Percentiles rank a stretch among this genome's conserved stretches.
Conservation (phyloP, 2,113 vertebrate species). For the Hippocampus mohnikei region DNA sequence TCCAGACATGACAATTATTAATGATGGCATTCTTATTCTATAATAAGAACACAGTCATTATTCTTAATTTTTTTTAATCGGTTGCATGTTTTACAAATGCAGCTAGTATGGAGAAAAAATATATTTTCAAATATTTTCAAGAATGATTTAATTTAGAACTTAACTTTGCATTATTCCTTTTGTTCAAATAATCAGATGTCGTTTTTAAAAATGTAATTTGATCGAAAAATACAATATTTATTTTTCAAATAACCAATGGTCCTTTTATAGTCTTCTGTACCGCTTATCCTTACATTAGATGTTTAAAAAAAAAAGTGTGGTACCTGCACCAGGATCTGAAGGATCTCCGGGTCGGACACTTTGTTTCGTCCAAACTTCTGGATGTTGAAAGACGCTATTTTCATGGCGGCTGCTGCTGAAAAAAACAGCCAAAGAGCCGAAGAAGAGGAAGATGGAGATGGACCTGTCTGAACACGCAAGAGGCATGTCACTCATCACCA, state of each 20-base stretch:
- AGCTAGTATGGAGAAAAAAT: no score
- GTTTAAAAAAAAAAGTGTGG: not conserved
- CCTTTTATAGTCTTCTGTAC: not conserved
- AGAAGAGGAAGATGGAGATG: not conserved
- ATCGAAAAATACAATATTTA: not conserved
- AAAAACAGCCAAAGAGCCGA: not conserved
- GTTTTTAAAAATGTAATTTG: not conserved
- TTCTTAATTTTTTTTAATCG: no score
- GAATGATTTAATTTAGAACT: no score
- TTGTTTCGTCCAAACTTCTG: constrained; percentile 65
- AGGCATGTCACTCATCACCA: not conserved
- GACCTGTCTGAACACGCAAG: not conserved
- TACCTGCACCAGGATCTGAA: constrained; percentile 55
- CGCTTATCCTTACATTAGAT: no score
- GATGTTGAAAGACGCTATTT: constrained; percentile 68
- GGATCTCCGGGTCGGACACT: constrained; percentile 49
- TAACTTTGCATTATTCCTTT: no score
- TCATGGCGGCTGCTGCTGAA: constrained; percentile 51
- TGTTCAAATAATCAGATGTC: not conserved
- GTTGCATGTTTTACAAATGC: no score
- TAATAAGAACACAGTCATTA: no score
- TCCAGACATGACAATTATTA: no score
- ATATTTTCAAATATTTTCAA: no score
- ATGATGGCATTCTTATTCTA: no score
- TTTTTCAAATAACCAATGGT: not conserved